Conservation (phyloP, 2,113 vertebrate genomes). For the Otus sunia region DNA sequence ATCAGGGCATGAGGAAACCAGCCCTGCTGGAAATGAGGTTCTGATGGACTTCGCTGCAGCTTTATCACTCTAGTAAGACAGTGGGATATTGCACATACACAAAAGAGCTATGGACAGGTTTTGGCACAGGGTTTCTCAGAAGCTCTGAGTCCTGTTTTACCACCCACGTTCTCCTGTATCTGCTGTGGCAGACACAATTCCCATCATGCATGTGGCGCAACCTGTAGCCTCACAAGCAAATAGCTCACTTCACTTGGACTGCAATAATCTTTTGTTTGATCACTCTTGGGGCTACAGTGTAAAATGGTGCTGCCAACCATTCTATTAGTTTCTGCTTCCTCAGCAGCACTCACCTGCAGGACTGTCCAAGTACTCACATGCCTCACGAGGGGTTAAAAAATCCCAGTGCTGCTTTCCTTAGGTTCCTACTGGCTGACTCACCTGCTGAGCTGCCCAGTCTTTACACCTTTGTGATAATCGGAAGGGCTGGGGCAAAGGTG, state of each 20-base stretch:
- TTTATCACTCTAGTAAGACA: neutral
- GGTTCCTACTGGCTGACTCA: neutral
- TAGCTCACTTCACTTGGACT: neutral
- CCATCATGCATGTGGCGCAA: neutral
- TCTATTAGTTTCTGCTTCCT: neutral
- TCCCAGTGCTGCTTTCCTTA: neutral
- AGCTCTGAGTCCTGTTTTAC: neutral
- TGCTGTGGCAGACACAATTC: neutral
- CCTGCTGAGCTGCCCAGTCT: neutral
- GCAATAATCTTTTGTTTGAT: neutral
- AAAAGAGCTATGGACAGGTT: neutral
- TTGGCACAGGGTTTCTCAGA: neutral
- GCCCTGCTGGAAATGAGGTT: neutral
- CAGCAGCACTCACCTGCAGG: neutral
- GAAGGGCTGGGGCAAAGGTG: slow-evolving; percentile 40
- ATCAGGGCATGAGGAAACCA: neutral
- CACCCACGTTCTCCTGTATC: neutral
- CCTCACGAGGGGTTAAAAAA: neutral
- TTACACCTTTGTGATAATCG: neutral
- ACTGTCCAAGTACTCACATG: neutral
- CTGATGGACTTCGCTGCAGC: neutral
- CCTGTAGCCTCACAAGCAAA: neutral
- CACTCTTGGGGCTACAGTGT: neutral
- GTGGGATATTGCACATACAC: neutral
- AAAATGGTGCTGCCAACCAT: neutral